Evolutionary conservation across 2,113 vertebrate genomes (phyloP).

Genomic region (Myocastor coypus): DNA sequence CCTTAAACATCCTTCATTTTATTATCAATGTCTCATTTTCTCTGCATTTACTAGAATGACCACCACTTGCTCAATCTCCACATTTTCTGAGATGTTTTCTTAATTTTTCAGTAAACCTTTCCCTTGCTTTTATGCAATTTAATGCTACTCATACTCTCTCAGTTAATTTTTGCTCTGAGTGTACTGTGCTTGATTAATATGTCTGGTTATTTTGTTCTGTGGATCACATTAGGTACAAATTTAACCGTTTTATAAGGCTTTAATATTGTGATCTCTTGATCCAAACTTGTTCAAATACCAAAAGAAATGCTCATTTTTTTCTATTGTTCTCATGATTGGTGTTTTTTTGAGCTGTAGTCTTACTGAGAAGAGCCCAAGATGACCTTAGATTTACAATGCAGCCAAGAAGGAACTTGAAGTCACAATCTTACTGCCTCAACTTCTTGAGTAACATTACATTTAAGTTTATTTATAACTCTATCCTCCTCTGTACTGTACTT

Average conservation of each 20-base stretch:
- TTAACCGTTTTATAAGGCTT: background rate
- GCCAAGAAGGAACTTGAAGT: background rate
- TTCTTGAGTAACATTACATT: conserved; percentile 43
- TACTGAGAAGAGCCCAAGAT: background rate
- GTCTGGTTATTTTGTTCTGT: background rate
- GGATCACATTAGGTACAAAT: background rate
- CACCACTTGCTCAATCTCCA: background rate
- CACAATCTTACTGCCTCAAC: background rate
- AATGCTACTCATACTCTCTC: background rate
- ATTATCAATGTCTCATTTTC: background rate
- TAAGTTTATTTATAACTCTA: conserved; percentile 87
- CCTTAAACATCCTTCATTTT: background rate
- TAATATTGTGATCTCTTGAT: background rate
- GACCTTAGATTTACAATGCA: background rate
- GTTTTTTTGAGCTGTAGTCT: background rate
- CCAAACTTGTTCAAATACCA: background rate
- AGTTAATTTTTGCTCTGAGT: background rate
- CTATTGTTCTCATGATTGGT: background rate
- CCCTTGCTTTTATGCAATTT: background rate
- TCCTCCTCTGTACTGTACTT: conserved; percentile 82
- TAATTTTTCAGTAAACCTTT: background rate
- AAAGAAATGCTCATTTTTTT: conserved; percentile 23
- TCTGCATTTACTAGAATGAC: background rate
- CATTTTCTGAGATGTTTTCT: background rate
- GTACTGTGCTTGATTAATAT: background rate